Percentiles rank a stretch among this genome's conserved stretches.
phyloP scores from a whole-genome alignment of 2,888 invertebrate species.

The Gandaritis pyraliata region DNA sequence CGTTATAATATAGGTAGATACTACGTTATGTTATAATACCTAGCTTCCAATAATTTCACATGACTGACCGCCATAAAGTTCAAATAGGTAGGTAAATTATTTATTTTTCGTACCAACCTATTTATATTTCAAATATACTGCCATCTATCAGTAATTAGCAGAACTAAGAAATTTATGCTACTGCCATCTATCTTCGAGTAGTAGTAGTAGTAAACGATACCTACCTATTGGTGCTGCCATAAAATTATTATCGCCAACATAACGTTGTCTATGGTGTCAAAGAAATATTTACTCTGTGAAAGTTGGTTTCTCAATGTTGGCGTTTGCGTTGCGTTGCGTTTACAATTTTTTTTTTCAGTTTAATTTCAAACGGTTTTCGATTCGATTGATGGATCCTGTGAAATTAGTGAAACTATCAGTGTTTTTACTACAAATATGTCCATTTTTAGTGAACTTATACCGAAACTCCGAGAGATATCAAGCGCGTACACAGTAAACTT shows the following conservation, averaged over 20 bases:
- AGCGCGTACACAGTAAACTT: conserved; percentile 57
- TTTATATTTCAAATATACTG: neutral
- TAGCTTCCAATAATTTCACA: too few relatives aligned
- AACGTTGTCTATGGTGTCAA: conserved; percentile 19
- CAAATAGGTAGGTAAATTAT: too few relatives aligned
- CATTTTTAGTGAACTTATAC: conserved; percentile 71
- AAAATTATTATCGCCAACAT: too few relatives aligned
- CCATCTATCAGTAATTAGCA: conserved; percentile 24
- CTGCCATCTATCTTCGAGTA: conserved; percentile 3
- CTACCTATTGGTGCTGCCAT: neutral
- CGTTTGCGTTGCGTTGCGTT: conserved; percentile 37
- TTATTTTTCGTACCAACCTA: too few relatives aligned
- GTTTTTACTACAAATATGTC: conserved; percentile 69
- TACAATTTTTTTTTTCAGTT: conserved; percentile 40
- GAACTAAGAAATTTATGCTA: neutral
- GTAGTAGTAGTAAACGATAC: neutral
- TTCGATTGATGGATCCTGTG: conserved; percentile 65
- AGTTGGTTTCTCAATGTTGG: conserved; percentile 51
- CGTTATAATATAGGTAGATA: conserved; percentile 3
- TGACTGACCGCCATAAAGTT: too few relatives aligned
- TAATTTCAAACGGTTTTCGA: conserved; percentile 81
- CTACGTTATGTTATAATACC: neutral
- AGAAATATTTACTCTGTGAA: neutral
- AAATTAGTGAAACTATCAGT: conserved; percentile 59
- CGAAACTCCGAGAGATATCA: conserved; percentile 68